Conservation (phyloP, 2,797 vertebrate species). For the Crypturellus tataupa region DNA sequence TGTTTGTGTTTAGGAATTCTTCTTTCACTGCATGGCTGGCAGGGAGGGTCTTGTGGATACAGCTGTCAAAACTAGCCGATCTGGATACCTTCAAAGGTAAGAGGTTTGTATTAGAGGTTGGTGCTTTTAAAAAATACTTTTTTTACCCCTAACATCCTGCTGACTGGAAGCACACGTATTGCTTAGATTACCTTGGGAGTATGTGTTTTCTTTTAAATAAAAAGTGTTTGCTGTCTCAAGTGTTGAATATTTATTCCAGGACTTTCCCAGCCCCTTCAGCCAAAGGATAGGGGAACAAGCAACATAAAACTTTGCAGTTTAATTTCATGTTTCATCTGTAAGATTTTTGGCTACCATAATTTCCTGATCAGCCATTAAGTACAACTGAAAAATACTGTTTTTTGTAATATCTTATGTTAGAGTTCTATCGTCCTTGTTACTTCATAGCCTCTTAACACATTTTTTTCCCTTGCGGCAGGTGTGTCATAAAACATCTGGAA, state of each 20-base stretch:
- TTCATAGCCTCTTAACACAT: neutral
- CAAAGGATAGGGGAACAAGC: neutral
- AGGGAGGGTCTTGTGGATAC: constrained; percentile 98
- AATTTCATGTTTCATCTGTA: neutral
- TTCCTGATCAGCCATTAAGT: neutral
- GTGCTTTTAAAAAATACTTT: neutral
- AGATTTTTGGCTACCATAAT: neutral
- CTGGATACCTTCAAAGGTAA: constrained; percentile 97
- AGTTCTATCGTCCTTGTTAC: neutral
- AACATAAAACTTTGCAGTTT: neutral
- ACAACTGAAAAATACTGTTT: neutral
- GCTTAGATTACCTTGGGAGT: neutral
- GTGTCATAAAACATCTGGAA: constrained; percentile 96
- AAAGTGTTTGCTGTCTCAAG: neutral
- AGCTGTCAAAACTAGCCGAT: constrained; percentile 97
- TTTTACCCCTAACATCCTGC: neutral
- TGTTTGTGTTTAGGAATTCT: constrained; percentile 90
- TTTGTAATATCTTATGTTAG: neutral
- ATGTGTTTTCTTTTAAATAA: neutral
- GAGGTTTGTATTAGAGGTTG: neutral
- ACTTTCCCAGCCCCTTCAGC: neutral
- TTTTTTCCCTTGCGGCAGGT: constrained; percentile 77
- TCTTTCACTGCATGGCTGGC: constrained; percentile 99
- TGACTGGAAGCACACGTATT: neutral
- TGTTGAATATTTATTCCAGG: neutral